Evolutionary conservation across 2,797 vertebrate genomes (phyloP), one percentile per base, ranked within the genome.

Genomic region (Alauda arvensis): DNA sequence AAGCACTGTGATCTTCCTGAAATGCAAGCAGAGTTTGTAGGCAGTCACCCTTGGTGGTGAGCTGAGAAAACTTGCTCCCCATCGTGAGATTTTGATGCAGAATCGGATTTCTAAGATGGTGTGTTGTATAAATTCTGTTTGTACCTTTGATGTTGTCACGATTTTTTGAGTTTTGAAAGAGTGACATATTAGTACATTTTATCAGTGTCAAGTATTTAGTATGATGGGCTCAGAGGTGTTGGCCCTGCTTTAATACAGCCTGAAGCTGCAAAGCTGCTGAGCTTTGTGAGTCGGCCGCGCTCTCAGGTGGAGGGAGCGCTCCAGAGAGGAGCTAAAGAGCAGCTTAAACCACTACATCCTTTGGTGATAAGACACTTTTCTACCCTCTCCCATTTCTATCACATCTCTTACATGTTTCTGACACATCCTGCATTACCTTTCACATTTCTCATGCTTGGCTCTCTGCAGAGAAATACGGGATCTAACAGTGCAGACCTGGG

Each of bases 251-350:
- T 63, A 48, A 17, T 4, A 15, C 6, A 66, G 19, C 31, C 34
- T 49, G 86, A 63, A 70, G 26, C 45, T 40, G 75, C 61, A 68
- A 40, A 80, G 63, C 46, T 0, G 0, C 69, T 12, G 6, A 1
- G 1, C 31, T 51, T 56, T 19, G 5, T 25, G 40, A 10, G 18
- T 15, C 6, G 0, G 11, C 43, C 0, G 0, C 6, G 6, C 51
- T 71, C 34, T 72, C 57, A 24, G 37, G 34, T 34, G 25, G 14
- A 63, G 51, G 14, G 40, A 78, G 37, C 0, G 2, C 33, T 63
- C 42, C 1, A 1, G 5, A 80, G 43, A 6, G 18, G 14, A 49
- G 34, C 39, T 72, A 8, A 45, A 90, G 18, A 29, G 67, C 59
- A 72, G 6, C 63, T 63, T 67, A 51, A 90, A 53, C 24, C 37